Percentiles rank a stretch among this genome's conserved stretches.
phyloP scores from a whole-genome alignment of 2,797 vertebrate genomes.

The Cossypha caffra region DNA sequence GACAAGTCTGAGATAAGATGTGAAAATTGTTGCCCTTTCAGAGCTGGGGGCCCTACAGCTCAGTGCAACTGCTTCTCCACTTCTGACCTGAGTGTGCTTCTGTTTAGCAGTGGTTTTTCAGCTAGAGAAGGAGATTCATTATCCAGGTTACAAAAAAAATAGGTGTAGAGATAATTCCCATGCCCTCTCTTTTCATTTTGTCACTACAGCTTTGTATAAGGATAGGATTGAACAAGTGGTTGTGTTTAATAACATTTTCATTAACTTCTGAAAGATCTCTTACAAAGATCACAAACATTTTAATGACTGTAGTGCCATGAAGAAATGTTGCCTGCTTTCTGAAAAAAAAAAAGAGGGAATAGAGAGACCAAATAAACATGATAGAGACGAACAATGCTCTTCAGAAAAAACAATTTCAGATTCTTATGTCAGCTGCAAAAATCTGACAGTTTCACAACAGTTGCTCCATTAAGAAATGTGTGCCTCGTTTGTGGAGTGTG shows the following conservation, averaged over 20 bases:
- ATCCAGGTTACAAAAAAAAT: background rate
- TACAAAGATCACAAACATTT: background rate
- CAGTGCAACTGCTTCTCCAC: background rate
- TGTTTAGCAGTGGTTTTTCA: background rate
- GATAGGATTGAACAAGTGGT: background rate
- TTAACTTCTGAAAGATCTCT: background rate
- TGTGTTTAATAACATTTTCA: background rate
- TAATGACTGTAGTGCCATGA: background rate
- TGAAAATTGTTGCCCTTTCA: background rate
- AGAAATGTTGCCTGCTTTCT: background rate
- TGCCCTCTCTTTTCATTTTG: background rate
- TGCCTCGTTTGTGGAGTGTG: background rate
- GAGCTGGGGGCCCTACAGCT: background rate
- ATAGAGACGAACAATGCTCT: background rate
- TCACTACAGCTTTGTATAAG: background rate
- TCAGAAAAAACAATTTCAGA: background rate
- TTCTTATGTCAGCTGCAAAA: background rate
- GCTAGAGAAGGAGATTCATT: background rate
- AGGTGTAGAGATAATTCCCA: background rate
- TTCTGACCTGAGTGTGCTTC: background rate
- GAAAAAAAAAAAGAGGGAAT: background rate
- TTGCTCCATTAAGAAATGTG: background rate
- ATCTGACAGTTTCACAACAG: background rate
- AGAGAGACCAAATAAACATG: background rate
- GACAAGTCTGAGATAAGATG: background rate